Percentiles rank a stretch among this genome's conserved stretches.
Evolutionary conservation across 2,888 invertebrate genomes (phyloP).

Genomic region (Pyrochroa serraticornis): DNA sequence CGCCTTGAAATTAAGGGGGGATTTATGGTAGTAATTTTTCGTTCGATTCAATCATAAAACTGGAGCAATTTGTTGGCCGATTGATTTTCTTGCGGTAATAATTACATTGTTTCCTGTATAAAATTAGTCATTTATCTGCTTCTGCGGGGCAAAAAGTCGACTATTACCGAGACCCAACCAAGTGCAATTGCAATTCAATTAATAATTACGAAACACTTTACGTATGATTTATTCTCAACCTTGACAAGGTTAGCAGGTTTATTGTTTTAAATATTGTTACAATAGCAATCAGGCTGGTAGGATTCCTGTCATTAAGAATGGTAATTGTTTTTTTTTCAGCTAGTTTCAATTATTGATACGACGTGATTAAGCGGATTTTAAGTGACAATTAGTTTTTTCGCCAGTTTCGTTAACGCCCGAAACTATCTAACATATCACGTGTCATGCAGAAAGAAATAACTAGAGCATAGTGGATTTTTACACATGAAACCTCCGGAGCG

Average conservation of each 20-base stretch:
- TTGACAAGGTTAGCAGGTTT: constrained; percentile 35
- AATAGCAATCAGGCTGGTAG: constrained; percentile 23
- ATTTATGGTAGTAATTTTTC: too few species aligned
- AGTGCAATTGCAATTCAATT: constrained; percentile 24
- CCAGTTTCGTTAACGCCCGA: background rate
- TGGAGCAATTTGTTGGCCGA: too few species aligned
- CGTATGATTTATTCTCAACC: constrained; percentile 33
- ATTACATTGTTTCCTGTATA: too few species aligned
- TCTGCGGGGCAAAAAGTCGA: constrained; percentile 1
- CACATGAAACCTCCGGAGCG: too few species aligned
- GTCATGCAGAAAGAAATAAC: too few species aligned
- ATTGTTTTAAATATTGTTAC: constrained; percentile 29
- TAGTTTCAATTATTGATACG: constrained; percentile 13
- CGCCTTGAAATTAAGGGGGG: too few species aligned
- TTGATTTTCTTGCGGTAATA: too few species aligned
- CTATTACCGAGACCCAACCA: constrained; percentile 10
- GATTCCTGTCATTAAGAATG: constrained; percentile 29
- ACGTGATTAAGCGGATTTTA: constrained; percentile 30
- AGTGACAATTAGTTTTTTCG: constrained; percentile 23
- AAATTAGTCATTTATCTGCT: constrained; percentile 2
- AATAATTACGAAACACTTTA: constrained; percentile 29
- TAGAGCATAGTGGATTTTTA: too few species aligned
- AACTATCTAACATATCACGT: too few species aligned
- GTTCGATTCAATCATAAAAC: too few species aligned
- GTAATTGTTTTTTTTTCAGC: constrained; percentile 24